Evolutionary conservation across 2,888 invertebrate species (phyloP).

Genomic region (Cerceris ruficornis): DNA sequence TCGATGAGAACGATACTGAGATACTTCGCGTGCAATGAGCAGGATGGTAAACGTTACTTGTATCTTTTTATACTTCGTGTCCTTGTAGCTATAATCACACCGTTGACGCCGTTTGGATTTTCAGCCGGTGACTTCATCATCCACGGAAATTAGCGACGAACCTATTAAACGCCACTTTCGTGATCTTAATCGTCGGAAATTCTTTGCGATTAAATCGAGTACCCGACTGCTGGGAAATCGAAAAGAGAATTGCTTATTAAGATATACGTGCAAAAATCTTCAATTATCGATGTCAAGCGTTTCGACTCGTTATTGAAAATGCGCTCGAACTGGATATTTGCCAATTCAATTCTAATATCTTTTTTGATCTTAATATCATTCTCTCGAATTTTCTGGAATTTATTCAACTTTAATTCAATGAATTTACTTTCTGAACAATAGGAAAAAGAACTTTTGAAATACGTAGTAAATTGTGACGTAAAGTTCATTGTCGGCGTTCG

Average conservation of each 20-base stretch:
- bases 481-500: too few relatives aligned
- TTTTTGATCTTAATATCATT: neutral
- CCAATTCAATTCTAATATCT: neutral
- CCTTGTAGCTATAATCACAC: constrained; percentile 38
- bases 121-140: constrained; percentile 50
- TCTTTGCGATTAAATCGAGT: neutral
- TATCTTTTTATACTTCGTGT: constrained; percentile 20
- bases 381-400: neutral
- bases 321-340: constrained; percentile 13
- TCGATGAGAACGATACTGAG: constrained; percentile 4
- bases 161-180: constrained; percentile 17
- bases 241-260: constrained; percentile 28
- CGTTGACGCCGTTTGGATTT: constrained; percentile 34
- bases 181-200: constrained; percentile 7
- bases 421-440: neutral
- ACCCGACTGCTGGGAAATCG: constrained; percentile 1
- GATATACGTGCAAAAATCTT: constrained; percentile 11
- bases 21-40: constrained; percentile 3
- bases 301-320: neutral
- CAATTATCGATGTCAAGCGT: constrained; percentile 24
- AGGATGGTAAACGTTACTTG: constrained; percentile 8
- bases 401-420: neutral
- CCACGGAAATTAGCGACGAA: constrained; percentile 31
- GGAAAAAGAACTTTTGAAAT: too few relatives aligned
- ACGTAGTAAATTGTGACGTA: too few relatives aligned